Conservation (phyloP, 2,888 invertebrate genomes). For the Eristalis tenax region DNA sequence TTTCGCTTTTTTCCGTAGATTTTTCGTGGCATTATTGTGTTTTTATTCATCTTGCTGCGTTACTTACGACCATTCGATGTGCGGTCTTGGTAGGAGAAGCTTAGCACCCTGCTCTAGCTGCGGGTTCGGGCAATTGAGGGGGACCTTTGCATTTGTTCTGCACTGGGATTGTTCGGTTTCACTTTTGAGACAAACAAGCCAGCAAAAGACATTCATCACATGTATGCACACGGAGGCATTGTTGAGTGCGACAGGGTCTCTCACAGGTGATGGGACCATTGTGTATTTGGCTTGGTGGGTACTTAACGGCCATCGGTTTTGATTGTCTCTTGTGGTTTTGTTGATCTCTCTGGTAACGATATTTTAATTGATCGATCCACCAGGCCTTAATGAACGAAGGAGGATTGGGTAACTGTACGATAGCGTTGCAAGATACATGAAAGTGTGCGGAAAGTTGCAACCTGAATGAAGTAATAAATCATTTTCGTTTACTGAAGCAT, state of each 20-base stretch:
- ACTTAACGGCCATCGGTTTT: constrained; percentile 49
- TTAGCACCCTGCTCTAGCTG: background rate
- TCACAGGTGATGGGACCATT: background rate
- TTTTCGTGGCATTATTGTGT: constrained; percentile 13
- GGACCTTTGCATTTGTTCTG: constrained; percentile 33
- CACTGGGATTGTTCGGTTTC: constrained; percentile 27
- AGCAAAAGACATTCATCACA: constrained; percentile 27
- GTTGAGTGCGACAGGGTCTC: constrained; percentile 9
- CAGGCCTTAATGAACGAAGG: constrained; percentile 25
- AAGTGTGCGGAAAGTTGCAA: constrained; percentile 38
- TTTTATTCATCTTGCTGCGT: constrained; percentile 53
- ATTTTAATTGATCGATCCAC: constrained; percentile 39
- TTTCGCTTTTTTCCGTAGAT: background rate
- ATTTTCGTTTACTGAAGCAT: constrained; percentile 19
- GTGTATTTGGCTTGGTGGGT: constrained; percentile 32
- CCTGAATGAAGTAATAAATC: constrained; percentile 33
- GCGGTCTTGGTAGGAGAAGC: constrained; percentile 15
- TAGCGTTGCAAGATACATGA: constrained; percentile 11
- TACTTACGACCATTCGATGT: constrained; percentile 29
- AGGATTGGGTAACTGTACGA: constrained; percentile 25
- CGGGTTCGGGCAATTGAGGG: background rate
- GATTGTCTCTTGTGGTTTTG: constrained; percentile 42
- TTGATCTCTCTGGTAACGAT: constrained; percentile 33
- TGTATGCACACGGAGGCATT: background rate
- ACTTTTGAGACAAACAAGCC: constrained; percentile 36